Conservation (phyloP, 2,113 vertebrate genomes). For the Varanus salvator region DNA sequence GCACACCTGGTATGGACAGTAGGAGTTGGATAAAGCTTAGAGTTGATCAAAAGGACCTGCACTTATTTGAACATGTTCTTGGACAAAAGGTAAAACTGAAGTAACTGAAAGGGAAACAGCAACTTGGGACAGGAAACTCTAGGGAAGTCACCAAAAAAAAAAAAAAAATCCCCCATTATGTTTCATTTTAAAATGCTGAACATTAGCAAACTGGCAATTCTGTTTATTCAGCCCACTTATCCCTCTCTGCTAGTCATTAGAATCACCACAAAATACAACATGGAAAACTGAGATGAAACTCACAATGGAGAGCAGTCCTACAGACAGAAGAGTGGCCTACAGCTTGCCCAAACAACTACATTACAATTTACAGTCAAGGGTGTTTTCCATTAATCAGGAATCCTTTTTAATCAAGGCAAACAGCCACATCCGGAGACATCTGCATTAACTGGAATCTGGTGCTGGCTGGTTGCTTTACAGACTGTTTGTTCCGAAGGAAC, state of each 20-base stretch:
- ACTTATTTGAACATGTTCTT: neutral
- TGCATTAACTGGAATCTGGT: neutral
- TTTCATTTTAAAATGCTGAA: constrained; percentile 60
- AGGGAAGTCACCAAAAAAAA: constrained; percentile 32
- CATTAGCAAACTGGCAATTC: constrained; percentile 37
- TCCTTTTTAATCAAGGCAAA: neutral
- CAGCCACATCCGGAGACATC: neutral
- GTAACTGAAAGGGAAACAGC: constrained; percentile 38
- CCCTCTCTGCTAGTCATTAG: neutral
- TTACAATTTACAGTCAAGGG: constrained; percentile 43
- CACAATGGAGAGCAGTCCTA: constrained; percentile 44
- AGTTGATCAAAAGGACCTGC: neutral
- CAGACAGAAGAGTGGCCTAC: constrained; percentile 53
- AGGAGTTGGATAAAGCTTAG: neutral
- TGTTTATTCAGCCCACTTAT: neutral
- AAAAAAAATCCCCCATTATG: constrained; percentile 54
- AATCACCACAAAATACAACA: constrained; percentile 47
- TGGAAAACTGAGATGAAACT: constrained; percentile 56
- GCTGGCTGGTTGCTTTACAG: neutral
- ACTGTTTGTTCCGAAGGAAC: constrained; percentile 5
- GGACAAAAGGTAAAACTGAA: constrained; percentile 20
- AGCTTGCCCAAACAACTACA: constrained; percentile 27
- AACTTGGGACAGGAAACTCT: constrained; percentile 45
- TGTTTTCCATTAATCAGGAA: neutral
- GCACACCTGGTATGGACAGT: neutral